Conservation (phyloP, 2,888 invertebrate species). For the Drosophila macrospina region DNA sequence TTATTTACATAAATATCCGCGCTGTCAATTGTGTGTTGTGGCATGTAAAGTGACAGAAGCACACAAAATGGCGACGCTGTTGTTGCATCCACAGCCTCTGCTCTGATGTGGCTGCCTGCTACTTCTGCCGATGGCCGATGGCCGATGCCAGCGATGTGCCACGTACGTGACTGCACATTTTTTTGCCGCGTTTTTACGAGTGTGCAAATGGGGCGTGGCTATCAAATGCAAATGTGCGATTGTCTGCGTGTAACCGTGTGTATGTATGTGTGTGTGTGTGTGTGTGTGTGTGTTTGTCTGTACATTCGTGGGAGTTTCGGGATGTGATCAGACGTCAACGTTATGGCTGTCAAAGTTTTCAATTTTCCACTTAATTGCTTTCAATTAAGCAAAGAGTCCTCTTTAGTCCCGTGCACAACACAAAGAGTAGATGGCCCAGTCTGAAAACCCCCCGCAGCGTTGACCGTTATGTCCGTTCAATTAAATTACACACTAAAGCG, state of each 20-base stretch:
- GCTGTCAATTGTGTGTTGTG: conserved; percentile 80
- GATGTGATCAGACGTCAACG: conserved; percentile 71
- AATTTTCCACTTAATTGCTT: conserved; percentile 81
- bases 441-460: conserved; percentile 38
- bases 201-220: conserved; percentile 68
- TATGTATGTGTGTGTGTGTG: conserved; percentile 17
- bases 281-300: conserved; percentile 22
- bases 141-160: conserved; percentile 25
- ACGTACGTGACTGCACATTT: conserved; percentile 74
- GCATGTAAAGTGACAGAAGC: conserved; percentile 80
- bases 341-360: conserved; percentile 80
- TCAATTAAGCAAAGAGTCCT: conserved; percentile 80
- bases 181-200: conserved; percentile 60
- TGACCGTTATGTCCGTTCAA: conserved; percentile 78
- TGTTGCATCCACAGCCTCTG: conserved; percentile 17
- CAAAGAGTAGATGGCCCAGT: conserved; percentile 19
- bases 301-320: conserved; percentile 24
- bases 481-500: conserved; percentile 79
- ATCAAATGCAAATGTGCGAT: conserved; percentile 74
- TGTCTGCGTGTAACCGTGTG: conserved; percentile 26
- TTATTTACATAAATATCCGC: conserved; percentile 78
- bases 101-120: conserved; percentile 25
- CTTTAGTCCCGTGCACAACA: conserved; percentile 63
- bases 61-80: conserved; percentile 74
- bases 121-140: conserved; percentile 21